Evolutionary conservation across 2,113 vertebrate genomes (phyloP), one percentile per base, ranked within the genome.

Genomic region (Mirounga angustirostris): DNA sequence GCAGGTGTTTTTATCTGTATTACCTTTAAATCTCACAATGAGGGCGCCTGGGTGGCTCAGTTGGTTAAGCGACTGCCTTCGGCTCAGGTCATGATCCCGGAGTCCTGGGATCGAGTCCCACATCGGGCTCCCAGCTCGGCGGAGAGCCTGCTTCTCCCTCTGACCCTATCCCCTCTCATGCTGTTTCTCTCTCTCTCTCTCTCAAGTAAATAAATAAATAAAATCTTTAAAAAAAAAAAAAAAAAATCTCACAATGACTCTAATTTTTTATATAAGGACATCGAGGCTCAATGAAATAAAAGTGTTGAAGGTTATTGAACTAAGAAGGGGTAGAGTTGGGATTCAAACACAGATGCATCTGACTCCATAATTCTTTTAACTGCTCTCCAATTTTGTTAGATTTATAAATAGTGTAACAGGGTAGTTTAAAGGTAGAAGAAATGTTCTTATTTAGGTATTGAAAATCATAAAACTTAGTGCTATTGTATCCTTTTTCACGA

Each of bases 331-430:
- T 52, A 76, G 56, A 95, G 26, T 46, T 56, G 8, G 21, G 36
- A 88, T 81, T 81, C 67, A 80, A 85, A 81, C 21, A 1, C 26
- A 71, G 9, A 15, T 79, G 21, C 30, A 30, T 58, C 33, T 94
- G 78, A 71, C 11, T 81, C 46, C 52, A 65, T 43, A 52, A 12
- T 82, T 67, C 52, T 83, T 16, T 84, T 59, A 87, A 96, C 22
- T 30, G 43, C 40, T 56, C 13, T 52, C 16, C 2, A 69, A 54
- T 59, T 87, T 96, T 97, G 30, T 78, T 78, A 50, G 74, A 50
- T 78, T 78, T 78, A 78, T 78, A 78, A 50, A 30, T 59, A 91
- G 94, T 97, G 96, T 97, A 97, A 96, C 93, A 85, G 18, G 71
- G 43, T 16, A 15, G 0, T 79, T 94, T 79, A 21, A 43, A 46